phyloP scores from a whole-genome alignment of 2,113 vertebrate species.

The human region DNA sequence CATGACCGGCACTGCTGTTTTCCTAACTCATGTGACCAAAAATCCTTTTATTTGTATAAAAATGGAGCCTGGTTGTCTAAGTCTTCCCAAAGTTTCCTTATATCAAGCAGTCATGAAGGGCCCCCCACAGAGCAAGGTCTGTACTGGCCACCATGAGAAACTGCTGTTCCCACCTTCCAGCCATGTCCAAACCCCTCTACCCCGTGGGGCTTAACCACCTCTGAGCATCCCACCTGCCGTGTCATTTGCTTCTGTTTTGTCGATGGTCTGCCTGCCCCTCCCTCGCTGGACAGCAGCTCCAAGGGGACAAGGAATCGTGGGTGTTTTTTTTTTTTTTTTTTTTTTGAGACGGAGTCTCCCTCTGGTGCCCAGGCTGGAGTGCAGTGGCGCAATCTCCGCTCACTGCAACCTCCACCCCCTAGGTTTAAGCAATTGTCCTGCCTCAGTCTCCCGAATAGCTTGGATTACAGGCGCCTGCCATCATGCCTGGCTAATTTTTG shows the following conservation, averaged over 20 bases:
- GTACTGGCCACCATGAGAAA: accelerated
- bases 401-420: too few species aligned
- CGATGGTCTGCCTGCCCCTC: background rate
- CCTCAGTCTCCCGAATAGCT: too few species aligned
- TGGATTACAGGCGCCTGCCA: too few species aligned
- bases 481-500: too few species aligned
- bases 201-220: too few species aligned
- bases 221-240: accelerated
- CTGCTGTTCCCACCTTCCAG: accelerated
- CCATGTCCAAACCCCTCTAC: background rate
- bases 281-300: background rate
- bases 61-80: background rate
- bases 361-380: too few species aligned
- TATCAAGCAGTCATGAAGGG: background rate
- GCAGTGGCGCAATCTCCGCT: too few species aligned
- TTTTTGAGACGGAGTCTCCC: too few species aligned
- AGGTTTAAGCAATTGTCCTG: too few species aligned
- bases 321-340: too few species aligned
- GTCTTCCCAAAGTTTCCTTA: too few species aligned
- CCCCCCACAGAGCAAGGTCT: accelerated
- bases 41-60: background rate
- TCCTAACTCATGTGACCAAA: background rate
- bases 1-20: background rate
- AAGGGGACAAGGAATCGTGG: too few species aligned
- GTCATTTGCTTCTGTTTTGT: background rate